phyloP scores from a whole-genome alignment of 2,113 vertebrate genomes.

The Oryzias celebensis region DNA sequence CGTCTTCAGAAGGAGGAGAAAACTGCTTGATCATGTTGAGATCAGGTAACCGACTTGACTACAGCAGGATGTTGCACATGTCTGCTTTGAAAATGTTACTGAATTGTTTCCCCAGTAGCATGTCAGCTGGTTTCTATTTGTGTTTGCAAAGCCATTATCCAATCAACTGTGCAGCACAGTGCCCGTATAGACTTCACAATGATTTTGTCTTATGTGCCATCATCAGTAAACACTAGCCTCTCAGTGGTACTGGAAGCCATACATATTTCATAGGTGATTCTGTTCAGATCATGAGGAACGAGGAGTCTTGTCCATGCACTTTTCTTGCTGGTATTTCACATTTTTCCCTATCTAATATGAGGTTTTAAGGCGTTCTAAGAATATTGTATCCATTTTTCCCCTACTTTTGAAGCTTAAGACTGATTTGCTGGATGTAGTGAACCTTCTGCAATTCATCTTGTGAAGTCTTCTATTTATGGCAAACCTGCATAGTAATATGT shows the following conservation, averaged over 20 bases:
- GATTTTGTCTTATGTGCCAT: neutral
- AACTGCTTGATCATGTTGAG: neutral
- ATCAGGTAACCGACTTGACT: neutral
- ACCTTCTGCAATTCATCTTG: neutral
- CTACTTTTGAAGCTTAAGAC: neutral
- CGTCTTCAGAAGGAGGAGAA: neutral
- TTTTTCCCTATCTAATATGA: neutral
- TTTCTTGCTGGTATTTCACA: neutral
- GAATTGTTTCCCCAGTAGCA: neutral
- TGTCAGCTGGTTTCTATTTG: neutral
- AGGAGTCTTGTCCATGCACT: neutral
- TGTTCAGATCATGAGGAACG: neutral
- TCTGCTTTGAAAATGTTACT: neutral
- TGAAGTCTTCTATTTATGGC: neutral
- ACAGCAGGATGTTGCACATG: neutral
- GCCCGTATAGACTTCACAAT: neutral
- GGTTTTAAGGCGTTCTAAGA: neutral
- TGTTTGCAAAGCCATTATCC: neutral
- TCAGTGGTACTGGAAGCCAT: neutral
- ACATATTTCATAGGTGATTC: neutral
- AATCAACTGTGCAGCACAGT: neutral
- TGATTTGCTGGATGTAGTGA: neutral
- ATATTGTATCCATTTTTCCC: neutral
- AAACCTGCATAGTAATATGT: neutral
- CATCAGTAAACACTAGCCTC: neutral